Conservation (phyloP, 1,140 invertebrate genomes). For the Heliconius himera region DNA sequence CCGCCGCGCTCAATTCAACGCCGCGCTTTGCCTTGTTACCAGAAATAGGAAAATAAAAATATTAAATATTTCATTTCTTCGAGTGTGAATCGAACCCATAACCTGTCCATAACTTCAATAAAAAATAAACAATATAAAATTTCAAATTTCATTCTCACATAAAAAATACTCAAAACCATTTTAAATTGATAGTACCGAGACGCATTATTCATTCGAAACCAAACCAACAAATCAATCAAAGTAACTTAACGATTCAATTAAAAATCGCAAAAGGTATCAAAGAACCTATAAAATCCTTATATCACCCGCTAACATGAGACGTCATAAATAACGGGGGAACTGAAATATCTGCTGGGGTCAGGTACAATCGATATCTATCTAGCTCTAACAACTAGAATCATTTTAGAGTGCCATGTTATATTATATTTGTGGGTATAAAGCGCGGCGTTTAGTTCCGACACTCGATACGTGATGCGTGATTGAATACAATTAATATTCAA, state of each 20-base stretch:
- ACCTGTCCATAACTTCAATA: too few species aligned
- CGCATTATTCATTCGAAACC: conserved; percentile 38
- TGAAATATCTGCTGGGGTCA: conserved; percentile 56
- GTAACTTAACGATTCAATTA: conserved; percentile 70
- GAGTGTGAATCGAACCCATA: too few species aligned
- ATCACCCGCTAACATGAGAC: conserved; percentile 55
- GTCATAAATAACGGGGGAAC: conserved; percentile 58
- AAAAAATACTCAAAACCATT: neutral
- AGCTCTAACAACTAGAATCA: conserved; percentile 39
- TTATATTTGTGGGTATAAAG: neutral
- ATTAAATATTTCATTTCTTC: too few species aligned
- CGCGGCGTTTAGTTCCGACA: neutral
- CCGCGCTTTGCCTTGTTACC: too few species aligned
- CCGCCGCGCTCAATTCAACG: too few species aligned
- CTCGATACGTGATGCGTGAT: neutral
- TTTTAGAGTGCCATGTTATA: neutral
- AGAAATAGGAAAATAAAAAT: too few species aligned
- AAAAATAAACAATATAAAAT: too few species aligned
- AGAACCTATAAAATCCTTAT: conserved; percentile 65
- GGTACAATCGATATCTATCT: conserved; percentile 64
- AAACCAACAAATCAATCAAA: conserved; percentile 57
- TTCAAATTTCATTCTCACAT: too few species aligned
- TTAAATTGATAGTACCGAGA: conserved; percentile 39
- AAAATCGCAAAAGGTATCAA: conserved; percentile 57
- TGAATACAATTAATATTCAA: too few species aligned